Base-by-base conservation (phyloP, 2,113 vertebrate genomes). In the Dolichotis patagonum region DNA sequence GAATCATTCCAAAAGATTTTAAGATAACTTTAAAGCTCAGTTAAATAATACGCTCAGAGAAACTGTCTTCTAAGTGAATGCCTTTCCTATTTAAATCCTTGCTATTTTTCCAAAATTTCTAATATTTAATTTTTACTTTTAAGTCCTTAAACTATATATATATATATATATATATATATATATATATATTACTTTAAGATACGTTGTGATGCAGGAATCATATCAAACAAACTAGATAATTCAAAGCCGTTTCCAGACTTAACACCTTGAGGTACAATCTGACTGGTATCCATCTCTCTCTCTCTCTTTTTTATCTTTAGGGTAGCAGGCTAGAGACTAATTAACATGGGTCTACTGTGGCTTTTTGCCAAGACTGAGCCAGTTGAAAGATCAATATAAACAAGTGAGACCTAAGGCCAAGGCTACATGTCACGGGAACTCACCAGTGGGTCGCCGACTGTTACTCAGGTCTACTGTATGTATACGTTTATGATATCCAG, bases 1-100 rank as follows among this genome's bases (percentile, higher is more conserved):
- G 1, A 46, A 71, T 56, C 63, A 19, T 95, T 58, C 8, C 28
- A 63, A 93, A 95, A 87, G 63, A 93, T 38, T 87, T 90, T 49
- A 28, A n/a, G 38, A 77, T 54, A 38, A 67, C 6, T 88, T 69
- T 63, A 78, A 93, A 91, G 28, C 17, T 91, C 28, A 91, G 63
- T 60, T 71, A 78, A 95, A 80, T 85, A 80, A 32, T 10, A n/a
- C 1, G 32, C 86, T 54, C 69, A 78, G 17, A 91, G 69, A 80
- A 56, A 49, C 6, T 52, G 28, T 16, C 26, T 88, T 41, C 56
- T 10, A 32, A 85, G 78, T 63, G 6, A 88, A 73, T 85, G 43
- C 91, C 24, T 49, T 85, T 3, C 19, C 14, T 82, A n/a, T 58
- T 16, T 12, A 81, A 88, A 62, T 16, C 1, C 38, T 60, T 38